Conservation (phyloP, 53 echinoderm and acorn worm species). For the Temnopleurus reevesii region DNA sequence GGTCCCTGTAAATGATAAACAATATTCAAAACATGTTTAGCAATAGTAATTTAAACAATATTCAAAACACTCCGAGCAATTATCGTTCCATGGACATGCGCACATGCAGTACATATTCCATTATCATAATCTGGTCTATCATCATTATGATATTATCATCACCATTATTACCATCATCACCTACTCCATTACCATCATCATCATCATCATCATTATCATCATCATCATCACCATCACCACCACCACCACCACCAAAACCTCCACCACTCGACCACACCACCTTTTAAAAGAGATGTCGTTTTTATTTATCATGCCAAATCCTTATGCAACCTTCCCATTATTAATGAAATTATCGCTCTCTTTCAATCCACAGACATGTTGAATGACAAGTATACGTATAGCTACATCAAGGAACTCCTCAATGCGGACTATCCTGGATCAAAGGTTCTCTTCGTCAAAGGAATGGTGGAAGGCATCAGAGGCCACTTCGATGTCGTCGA, state of each 20-base stretch:
- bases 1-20: no score
- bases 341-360: no score
- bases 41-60: no score
- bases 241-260: no score
- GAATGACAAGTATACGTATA: constrained; percentile 48
- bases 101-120: no score
- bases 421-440: constrained; percentile 25
- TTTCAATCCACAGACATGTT: constrained; percentile 1
- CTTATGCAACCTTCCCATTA: no score
- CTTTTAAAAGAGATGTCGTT: no score
- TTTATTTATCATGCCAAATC: no score
- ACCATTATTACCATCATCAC: not conserved
- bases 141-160: not conserved
- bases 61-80: no score
- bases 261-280: no score
- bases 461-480: constrained; percentile 28
- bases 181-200: not conserved
- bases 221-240: not conserved
- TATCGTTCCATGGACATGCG: no score
- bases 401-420: constrained; percentile 11
- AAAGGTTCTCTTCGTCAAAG: constrained; percentile 46
- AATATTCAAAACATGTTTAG: no score
- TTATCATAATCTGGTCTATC: not conserved
- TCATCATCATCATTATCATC: not conserved
- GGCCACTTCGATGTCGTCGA: constrained; percentile 21